Conservation (phyloP, 2,888 invertebrate species). For the Rapana venosa region DNA sequence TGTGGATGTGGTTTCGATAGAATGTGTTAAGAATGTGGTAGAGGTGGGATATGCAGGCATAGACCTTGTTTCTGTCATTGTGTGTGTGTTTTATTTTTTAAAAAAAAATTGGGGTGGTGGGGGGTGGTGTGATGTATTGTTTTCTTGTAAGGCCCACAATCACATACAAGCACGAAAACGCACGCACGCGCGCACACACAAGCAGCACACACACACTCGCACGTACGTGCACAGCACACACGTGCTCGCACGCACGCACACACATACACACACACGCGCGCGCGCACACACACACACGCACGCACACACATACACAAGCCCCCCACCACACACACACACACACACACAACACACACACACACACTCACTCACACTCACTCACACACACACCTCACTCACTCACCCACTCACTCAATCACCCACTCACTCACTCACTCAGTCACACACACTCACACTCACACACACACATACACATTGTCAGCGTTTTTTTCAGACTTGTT, state of each 20-base stretch:
- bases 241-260: background rate
- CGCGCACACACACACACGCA: constrained; percentile 4
- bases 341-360: background rate
- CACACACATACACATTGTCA: background rate
- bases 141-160: too few species aligned
- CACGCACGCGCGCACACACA: background rate
- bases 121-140: too few species aligned
- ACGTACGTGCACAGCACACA: background rate
- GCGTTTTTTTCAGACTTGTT: too few species aligned
- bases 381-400: background rate
- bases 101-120: too few species aligned
- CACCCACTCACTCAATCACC: background rate
- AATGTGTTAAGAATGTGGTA: too few species aligned
- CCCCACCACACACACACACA: background rate
- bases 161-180: too few species aligned
- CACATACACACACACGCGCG: background rate
- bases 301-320: background rate
- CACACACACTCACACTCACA: background rate
- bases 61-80: too few species aligned
- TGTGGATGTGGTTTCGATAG: too few species aligned
- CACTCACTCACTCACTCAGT: background rate
- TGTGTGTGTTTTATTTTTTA: too few species aligned
- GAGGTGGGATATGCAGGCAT: too few species aligned
- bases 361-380: background rate
- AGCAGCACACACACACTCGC: background rate